Evolutionary conservation across 2,888 invertebrate genomes (phyloP).

Genomic region (Blera fallax): DNA sequence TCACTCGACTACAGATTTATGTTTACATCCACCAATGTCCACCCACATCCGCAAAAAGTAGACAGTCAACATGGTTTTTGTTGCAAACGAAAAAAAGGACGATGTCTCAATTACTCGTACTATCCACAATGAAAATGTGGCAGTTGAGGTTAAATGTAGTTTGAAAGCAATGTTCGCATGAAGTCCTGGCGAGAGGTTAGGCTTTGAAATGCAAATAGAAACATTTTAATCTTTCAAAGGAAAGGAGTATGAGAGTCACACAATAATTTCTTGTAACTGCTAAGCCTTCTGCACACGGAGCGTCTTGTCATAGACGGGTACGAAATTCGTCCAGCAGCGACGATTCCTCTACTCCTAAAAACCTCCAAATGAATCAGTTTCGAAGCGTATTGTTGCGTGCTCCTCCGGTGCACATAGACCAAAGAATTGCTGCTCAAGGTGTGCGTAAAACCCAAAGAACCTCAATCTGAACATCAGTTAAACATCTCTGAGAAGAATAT

Average conservation of each 20-base stretch:
- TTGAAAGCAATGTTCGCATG: slow-evolving; percentile 5
- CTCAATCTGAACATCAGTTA: too few species aligned
- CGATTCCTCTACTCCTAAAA: too few species aligned
- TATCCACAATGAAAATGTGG: neutral
- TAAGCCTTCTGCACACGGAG: too few species aligned
- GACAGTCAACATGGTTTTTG: neutral
- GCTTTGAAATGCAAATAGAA: neutral
- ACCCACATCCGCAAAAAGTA: neutral
- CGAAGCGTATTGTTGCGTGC: too few species aligned
- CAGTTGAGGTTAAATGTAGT: slow-evolving; percentile 1
- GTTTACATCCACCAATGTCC: neutral
- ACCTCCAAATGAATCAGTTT: too few species aligned
- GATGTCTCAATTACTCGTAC: neutral
- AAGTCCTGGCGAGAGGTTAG: neutral
- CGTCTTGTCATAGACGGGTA: too few species aligned
- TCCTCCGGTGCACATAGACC: too few species aligned
- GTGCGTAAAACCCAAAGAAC: too few species aligned
- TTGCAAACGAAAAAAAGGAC: neutral
- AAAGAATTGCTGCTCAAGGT: too few species aligned
- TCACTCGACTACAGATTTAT: neutral
- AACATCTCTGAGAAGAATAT: too few species aligned
- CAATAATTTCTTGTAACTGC: neutral
- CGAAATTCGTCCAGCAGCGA: too few species aligned
- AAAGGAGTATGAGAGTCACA: neutral
- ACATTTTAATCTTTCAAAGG: neutral